Conservation (phyloP, 2,113 vertebrate genomes). For the Dasyornis broadbenti region DNA sequence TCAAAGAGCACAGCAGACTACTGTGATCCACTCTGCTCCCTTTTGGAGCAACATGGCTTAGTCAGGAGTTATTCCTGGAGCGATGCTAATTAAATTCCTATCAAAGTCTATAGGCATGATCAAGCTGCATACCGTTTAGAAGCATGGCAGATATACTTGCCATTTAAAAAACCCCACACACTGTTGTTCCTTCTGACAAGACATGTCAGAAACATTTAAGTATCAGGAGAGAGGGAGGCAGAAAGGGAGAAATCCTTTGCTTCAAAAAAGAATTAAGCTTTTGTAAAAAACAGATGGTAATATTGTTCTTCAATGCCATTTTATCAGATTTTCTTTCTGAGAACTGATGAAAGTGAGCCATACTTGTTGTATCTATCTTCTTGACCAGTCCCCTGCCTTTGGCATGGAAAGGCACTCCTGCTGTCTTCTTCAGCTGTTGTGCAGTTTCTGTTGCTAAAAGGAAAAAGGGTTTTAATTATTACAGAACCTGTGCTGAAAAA, state of each 20-base stretch:
- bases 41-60: neutral
- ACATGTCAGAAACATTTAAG: neutral
- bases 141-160: neutral
- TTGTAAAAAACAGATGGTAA: neutral
- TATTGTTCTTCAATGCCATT: neutral
- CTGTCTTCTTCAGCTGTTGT: constrained; percentile 94
- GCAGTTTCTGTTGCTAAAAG: constrained; percentile 90
- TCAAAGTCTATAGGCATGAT: neutral
- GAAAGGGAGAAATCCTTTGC: neutral
- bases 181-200: neutral
- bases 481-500: neutral
- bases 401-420: constrained; percentile 95
- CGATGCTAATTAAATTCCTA: constrained; percentile 17
- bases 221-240: neutral
- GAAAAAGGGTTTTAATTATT: neutral
- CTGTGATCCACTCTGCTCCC: neutral
- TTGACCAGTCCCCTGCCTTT: constrained; percentile 97
- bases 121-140: neutral
- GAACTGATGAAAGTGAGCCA: constrained; percentile 43
- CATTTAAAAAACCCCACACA: neutral
- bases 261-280: neutral
- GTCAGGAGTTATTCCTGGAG: constrained; percentile 54
- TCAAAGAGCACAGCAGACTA: neutral
- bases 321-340: neutral
- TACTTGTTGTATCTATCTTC: constrained; percentile 97